Percentiles rank a stretch among this genome's conserved stretches.
Conservation (phyloP, 64 coral and sea anemone species). For the Catalaphyllia jardinei region DNA sequence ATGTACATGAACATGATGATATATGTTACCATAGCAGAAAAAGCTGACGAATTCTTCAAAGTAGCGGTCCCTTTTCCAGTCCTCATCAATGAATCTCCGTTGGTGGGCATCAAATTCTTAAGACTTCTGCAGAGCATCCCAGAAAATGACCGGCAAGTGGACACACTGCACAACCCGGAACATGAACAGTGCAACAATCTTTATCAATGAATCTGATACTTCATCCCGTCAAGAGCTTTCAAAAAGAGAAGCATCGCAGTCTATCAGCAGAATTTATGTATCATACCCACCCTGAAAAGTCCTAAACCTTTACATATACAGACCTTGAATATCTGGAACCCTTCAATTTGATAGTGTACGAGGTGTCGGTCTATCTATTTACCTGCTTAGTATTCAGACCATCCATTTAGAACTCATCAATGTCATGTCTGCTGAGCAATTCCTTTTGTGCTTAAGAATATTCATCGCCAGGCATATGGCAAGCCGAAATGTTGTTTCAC, state of each 20-base stretch:
- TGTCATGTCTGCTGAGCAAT: constrained; percentile 43
- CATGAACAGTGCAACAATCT: too few relatives aligned
- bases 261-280: too few relatives aligned
- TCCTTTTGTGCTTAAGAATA: constrained; percentile 45
- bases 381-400: constrained; percentile 39
- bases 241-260: too few relatives aligned
- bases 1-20: constrained; percentile 64
- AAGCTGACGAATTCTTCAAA: constrained; percentile 58
- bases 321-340: constrained; percentile 44
- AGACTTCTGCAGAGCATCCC: too few relatives aligned
- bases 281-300: constrained; percentile 31
- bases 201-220: too few relatives aligned
- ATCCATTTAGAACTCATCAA: constrained; percentile 44
- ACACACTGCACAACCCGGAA: too few relatives aligned
- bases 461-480: constrained; percentile 48
- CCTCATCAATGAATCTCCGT: not conserved
- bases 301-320: constrained; percentile 15
- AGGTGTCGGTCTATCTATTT: constrained; percentile 55
- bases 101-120: too few relatives aligned
- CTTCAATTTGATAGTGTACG: constrained; percentile 27
- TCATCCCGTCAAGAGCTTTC: too few relatives aligned
- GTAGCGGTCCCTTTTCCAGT: constrained; percentile 51
- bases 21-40: constrained; percentile 48
- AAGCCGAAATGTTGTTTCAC: constrained; percentile 45
- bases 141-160: too few relatives aligned